Evolutionary conservation across 2,888 invertebrate genomes (phyloP), one percentile per base, ranked within the genome.

Genomic region (Sinhomidia bicolor): DNA sequence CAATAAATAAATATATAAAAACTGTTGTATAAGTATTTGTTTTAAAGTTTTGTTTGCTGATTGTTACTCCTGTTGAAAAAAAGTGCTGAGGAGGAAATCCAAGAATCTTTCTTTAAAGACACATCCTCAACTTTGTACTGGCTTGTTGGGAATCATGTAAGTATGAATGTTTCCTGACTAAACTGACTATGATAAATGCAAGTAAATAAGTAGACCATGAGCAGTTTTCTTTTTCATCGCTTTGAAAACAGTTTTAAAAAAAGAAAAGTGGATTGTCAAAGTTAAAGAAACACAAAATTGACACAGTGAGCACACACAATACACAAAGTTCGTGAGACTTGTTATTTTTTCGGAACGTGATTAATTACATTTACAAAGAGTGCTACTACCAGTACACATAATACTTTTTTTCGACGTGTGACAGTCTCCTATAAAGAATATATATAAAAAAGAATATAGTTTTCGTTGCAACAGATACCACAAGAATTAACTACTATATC

Each of bases 131-230:
- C 71, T 84, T 84, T 84, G 84, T 84, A 84, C 84, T 82, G 57
- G 57, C 82, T 84, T 84, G 71, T 74, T 26, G 54, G 84, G 84
- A 84, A 84, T 84, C 84, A 84, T 84, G 74, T 84, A 44, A 84
- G 84, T 84, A 74, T 54, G 32, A 84, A 84, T 54, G 78, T 54
- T 26, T 47, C 71, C 44, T 23, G 26, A 23, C 44, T 44, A 74
- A 44, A 44, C 20, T 74, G 44, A 74, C 44, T 74, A 26, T 14
- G 71, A 74, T 47, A 74, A 74, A 74, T 47, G 44, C 7, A 29
- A 9, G 51, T 12, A 4, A 5, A 54, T 54, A 71, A 54, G n/a
- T 54, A 54, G 17, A 26, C 62, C 62, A 54, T 23, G 10, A 20
- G 20, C 20, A 68, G n/a, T 29, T 65, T 20, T 41, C 68, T n/a